These are phyloP conservation scores for Myotis myotis DNA, from an alignment of 2,797 vertebrate genomes.

Conservation along the genomic window DNA sequence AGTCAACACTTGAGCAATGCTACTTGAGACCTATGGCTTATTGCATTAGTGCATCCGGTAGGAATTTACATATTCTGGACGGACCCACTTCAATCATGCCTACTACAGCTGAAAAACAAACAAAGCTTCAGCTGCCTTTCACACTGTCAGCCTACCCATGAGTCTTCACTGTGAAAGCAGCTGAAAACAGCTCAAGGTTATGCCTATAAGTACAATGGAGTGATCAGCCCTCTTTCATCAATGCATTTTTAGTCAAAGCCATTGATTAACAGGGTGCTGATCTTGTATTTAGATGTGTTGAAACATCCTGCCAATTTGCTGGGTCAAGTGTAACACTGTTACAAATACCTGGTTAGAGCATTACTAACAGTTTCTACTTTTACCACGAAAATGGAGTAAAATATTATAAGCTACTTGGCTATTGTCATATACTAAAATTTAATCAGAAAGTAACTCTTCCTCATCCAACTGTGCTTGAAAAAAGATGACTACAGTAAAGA, in stretches of 20 bases:
- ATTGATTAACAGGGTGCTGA: not conserved
- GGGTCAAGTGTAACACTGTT: not conserved
- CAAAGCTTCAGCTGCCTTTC: not conserved
- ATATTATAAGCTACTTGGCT: not conserved
- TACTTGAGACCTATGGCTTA: conserved; percentile 55
- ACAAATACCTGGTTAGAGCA: not conserved
- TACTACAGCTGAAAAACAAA: conserved; percentile 39
- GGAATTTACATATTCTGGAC: conserved; percentile 51
- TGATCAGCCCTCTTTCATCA: not conserved
- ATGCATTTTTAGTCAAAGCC: not conserved
- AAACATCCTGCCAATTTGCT: not conserved
- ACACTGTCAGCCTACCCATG: not conserved
- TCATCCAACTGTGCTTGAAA: not conserved
- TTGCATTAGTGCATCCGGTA: conserved; percentile 27
- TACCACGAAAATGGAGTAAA: conserved; percentile 1
- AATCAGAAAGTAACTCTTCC: conserved; percentile 22
- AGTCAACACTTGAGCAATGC: conserved; percentile 51
- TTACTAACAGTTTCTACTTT: not conserved
- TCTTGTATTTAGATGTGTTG: not conserved
- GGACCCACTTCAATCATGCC: not conserved
- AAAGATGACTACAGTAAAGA: not conserved
- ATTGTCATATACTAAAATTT: not conserved
- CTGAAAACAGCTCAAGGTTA: not conserved
- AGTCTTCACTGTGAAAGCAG: not conserved
- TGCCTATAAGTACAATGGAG: not conserved